Base-by-base conservation (phyloP, 2,113 vertebrate genomes). In the Falco punctatus region DNA sequence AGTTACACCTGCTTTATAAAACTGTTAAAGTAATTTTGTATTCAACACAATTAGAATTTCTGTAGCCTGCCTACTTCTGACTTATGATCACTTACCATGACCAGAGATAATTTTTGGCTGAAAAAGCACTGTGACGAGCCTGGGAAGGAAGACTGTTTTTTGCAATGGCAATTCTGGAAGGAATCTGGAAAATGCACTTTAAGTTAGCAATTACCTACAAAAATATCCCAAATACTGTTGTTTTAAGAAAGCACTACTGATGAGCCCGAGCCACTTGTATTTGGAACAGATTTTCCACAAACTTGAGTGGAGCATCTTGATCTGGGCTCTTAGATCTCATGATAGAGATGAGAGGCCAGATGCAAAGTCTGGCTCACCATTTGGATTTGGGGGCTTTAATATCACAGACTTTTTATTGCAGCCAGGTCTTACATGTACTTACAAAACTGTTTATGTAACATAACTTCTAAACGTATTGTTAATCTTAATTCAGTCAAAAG, bases 61-160 rank as follows among this genome's bases (percentile, higher is more conserved):
- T 91, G 35, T 87, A 91, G 77, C 52, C 73, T 92, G 66, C 49
- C 58, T 82, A 18, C 49, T 85, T 69, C 80, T 91, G 81, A 91
- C 65, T 92, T 95, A 66, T 4, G 19, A 82, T 82, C 54, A 70
- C 73, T 81, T 87, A 79, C 46, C 49, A 75, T 32, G 54, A 82
- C 52, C 70, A 92, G 70, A 92, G 70, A 91, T 42, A 72, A 70
- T 51, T 91, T 90, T 95, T 90, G 79, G 42, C 72, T 86, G 75
- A 74, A 95, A 96, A 94, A 72, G 38, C 65, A 78, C 54, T 44
- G 48, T 30, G 55, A 70, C 10, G 2, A 77, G 71, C 64, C 74
- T 62, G n/a, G 52, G 85, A 95, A 95, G 46, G 61, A 91, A 95
- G 6, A 82, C 10, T 84, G 70, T 14, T 94, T 78, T 81, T 75